phyloP scores from a whole-genome alignment of 1,140 invertebrate genomes.

The Teleogryllus occipitalis region DNA sequence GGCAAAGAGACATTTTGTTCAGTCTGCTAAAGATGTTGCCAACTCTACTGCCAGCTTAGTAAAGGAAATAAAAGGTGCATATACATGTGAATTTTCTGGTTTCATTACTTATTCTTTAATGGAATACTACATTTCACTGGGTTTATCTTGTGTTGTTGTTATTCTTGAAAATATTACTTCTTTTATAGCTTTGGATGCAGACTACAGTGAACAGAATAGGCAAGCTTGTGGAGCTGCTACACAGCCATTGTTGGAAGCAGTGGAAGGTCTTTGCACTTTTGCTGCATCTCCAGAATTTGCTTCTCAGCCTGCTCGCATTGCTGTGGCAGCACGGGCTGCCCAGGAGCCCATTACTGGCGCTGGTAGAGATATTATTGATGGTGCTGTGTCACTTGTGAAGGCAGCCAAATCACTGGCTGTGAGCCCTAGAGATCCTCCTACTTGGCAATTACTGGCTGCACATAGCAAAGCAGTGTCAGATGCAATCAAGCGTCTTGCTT shows the following conservation, averaged over 20 bases:
- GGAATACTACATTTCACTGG: neutral
- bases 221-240: constrained; percentile 72
- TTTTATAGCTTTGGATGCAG: constrained; percentile 60
- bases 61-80: constrained; percentile 77
- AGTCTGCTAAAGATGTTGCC: constrained; percentile 94
- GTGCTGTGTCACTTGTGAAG: constrained; percentile 82
- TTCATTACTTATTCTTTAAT: neutral
- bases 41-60: constrained; percentile 91
- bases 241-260: constrained; percentile 77
- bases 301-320: constrained; percentile 85
- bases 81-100: neutral
- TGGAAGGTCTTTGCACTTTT: constrained; percentile 87
- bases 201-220: constrained; percentile 69
- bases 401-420: constrained; percentile 84
- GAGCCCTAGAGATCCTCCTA: constrained; percentile 81
- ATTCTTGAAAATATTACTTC: no score
- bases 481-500: constrained; percentile 87
- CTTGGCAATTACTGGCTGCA: constrained; percentile 86
- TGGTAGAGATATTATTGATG: constrained; percentile 61
- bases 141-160: neutral
- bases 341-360: constrained; percentile 76
- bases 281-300: constrained; percentile 89
- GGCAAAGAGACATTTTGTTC: constrained; percentile 93
- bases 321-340: constrained; percentile 57
- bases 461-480: constrained; percentile 94